A percentile compares a stretch with the other conserved stretches of the same genome.
These are phyloP conservation scores for Hoplodrina blanda DNA, from an alignment of 2,888 invertebrate species.

Conservation along the genomic window DNA sequence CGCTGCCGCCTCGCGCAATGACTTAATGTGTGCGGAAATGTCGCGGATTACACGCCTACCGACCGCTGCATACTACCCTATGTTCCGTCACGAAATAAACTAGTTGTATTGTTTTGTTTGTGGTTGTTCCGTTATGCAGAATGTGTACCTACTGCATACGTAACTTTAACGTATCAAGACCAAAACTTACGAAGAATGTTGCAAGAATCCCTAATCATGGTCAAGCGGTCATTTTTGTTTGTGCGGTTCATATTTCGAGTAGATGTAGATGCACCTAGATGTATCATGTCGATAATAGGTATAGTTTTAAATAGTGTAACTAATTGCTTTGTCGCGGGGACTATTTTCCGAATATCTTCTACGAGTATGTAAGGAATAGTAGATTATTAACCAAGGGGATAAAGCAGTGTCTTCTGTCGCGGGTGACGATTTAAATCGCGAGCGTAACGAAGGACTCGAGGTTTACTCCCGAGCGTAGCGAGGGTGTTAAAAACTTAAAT, in stretches of 20 bases:
- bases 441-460: too few relatives aligned
- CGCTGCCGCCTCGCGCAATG: slow-evolving; percentile 55
- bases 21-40: slow-evolving; percentile 73
- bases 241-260: background rate
- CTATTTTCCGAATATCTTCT: background rate
- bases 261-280: background rate
- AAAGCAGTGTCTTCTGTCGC: too few relatives aligned
- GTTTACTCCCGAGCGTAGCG: too few relatives aligned
- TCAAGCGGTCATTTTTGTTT: slow-evolving; percentile 9
- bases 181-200: slow-evolving; percentile 20
- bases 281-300: too few relatives aligned
- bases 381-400: too few relatives aligned
- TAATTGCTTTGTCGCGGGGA: background rate
- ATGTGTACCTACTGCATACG: slow-evolving; percentile 29
- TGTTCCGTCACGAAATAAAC: slow-evolving; percentile 51
- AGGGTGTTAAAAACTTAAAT: too few relatives aligned
- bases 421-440: too few relatives aligned
- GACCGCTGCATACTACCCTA: slow-evolving; percentile 59
- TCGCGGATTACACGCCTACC: slow-evolving; percentile 67
- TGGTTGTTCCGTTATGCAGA: slow-evolving; percentile 47
- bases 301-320: too few relatives aligned
- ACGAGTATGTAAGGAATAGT: too few relatives aligned
- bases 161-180: slow-evolving; percentile 40
- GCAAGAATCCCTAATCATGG: background rate
- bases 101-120: slow-evolving; percentile 50